Evolutionary conservation across 64 coral and sea anemone species (phyloP), one percentile per base, ranked within the genome.

Genomic region (Montipora efflorescens): DNA sequence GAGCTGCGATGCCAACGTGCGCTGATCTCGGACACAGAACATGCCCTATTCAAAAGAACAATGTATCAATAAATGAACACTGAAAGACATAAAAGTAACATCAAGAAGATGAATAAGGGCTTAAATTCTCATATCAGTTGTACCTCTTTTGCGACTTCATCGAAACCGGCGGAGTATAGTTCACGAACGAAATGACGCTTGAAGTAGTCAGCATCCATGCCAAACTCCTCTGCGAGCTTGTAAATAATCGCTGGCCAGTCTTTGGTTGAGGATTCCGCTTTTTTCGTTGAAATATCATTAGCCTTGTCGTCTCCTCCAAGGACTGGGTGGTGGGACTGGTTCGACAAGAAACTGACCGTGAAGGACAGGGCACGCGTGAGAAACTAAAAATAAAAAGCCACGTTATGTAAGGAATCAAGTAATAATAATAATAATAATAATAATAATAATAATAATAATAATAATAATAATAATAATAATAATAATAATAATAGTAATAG

Each of bases 161-260:
- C 95, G 58, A 96, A 83, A 57, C 98, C 95, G 48, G 80, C 68
- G 8, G 92, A 94, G 77, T 91, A 96, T 20, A 99, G 57, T 55
- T 99, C 98, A 80, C 75, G 89, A 5, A 96, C 92, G 74, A 77
- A 96, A 87, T 99, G 87, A 13, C 88, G 64, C 43, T 90, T 91
- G 48, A 99, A 79, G 7, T 71, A 51, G 62, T 96, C 95, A 76
- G 57, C 49, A 64, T 99, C 95, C 61, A 95, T 87, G 23, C 87
- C 92, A 90, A 96, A 87, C 79, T 99, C 92, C 52, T 91, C 93
- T 51, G 83, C 95, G 83, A 99, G 64, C 46, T 77, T 49, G 68
- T 92, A 95, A 75, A 96, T 91, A 4, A 77, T 81, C 64, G 77
- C 68, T 66, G 90, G 82, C 98, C 98, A 99, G 43, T 95, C 95